Conservation (phyloP, 1,140 invertebrate genomes). For the Drosophila punjabiensis region DNA sequence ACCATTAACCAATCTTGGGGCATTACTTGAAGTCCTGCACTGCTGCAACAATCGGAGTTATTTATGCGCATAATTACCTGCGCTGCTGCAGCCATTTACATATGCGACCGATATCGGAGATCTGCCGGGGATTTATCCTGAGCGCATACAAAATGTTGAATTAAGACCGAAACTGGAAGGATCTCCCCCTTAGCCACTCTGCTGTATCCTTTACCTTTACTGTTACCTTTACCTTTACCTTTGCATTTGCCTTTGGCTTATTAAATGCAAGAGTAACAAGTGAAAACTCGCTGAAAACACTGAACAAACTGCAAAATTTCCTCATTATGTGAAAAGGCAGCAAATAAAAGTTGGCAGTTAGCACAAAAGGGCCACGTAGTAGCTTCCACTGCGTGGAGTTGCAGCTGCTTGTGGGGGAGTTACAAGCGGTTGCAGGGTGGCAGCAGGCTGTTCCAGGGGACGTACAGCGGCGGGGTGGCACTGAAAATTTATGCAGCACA, state of each 20-base stretch:
- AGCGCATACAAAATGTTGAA: constrained; percentile 61
- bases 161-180: constrained; percentile 40
- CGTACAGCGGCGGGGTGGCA: constrained; percentile 37
- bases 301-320: constrained; percentile 68
- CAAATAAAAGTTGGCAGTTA: constrained; percentile 75
- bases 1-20: constrained; percentile 31
- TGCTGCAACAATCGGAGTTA: constrained; percentile 49
- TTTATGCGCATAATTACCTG: constrained; percentile 78
- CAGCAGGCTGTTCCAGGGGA: not conserved
- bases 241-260: constrained; percentile 37
- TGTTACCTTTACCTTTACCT: not conserved
- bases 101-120: constrained; percentile 63
- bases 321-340: constrained; percentile 74
- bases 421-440: not conserved
- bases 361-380: constrained; percentile 74
- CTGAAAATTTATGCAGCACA: constrained; percentile 77
- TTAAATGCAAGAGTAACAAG: constrained; percentile 62
- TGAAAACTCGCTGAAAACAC: constrained; percentile 57
- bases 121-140: constrained; percentile 58
- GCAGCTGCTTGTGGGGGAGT: not conserved
- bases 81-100: constrained; percentile 54
- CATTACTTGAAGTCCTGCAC: constrained; percentile 54
- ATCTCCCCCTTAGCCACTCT: not conserved
- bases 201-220: not conserved
- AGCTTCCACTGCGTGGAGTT: not conserved